A percentile compares a stretch with the other conserved stretches of the same genome.
phyloP scores from a whole-genome alignment of 2,888 invertebrate genomes.

The Blastobasis lacticolella region DNA sequence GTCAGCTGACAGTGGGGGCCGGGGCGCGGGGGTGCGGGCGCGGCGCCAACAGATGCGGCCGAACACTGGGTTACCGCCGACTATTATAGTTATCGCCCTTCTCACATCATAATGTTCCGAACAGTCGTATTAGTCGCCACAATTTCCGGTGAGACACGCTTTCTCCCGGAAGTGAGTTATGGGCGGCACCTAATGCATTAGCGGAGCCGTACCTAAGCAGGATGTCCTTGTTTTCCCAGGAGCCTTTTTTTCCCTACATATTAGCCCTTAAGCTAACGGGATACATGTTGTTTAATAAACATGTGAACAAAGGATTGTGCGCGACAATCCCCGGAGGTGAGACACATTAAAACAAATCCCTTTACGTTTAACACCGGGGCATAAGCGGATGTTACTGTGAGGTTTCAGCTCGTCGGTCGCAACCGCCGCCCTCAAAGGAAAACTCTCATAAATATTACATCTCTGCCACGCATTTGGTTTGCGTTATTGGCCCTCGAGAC shows the following conservation, averaged over 20 bases:
- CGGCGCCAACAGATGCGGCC: constrained; percentile 56
- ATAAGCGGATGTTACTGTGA: constrained; percentile 29
- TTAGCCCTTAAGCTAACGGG: too few species aligned
- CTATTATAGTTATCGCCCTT: too few species aligned
- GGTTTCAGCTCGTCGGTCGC: constrained; percentile 22
- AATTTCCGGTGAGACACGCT: too few species aligned
- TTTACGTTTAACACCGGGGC: constrained; percentile 18
- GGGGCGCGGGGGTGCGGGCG: constrained; percentile 42
- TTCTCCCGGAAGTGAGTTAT: too few species aligned
- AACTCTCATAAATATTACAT: constrained; percentile 18
- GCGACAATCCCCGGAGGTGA: constrained; percentile 15
- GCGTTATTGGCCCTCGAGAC: constrained; percentile 3
- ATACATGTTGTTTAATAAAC: not conserved
- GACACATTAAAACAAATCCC: constrained; percentile 22
- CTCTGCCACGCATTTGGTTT: constrained; percentile 8
- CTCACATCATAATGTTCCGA: too few species aligned
- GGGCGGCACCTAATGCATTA: too few species aligned
- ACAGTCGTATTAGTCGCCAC: too few species aligned
- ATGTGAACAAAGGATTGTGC: not conserved
- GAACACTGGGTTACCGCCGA: too few species aligned
- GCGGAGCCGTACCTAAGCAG: too few species aligned
- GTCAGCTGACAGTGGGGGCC: constrained; percentile 14
- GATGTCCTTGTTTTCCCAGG: too few species aligned
- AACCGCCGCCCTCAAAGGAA: constrained; percentile 15
- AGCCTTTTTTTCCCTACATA: too few species aligned